These are phyloP conservation scores for Rhynchophorus ferrugineus DNA, from an alignment of 1,140 invertebrate genomes.

Conservation along the genomic window DNA sequence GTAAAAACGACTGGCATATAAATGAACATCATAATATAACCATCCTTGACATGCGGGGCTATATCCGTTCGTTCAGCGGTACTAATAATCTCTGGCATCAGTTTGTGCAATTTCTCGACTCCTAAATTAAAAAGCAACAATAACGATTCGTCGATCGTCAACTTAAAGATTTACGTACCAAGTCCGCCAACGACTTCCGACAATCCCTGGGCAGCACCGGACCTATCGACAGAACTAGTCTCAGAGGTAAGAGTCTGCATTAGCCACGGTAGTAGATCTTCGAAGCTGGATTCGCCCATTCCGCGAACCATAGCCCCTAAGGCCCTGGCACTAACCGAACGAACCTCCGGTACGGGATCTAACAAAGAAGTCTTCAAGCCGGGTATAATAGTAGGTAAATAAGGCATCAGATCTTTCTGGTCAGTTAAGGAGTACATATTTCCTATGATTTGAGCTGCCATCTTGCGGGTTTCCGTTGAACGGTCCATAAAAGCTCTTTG, in stretches of 20 bases:
- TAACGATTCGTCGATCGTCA: not conserved
- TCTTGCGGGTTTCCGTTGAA: slow-evolving; percentile 95
- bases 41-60: slow-evolving; percentile 96
- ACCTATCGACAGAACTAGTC: slow-evolving; percentile 88
- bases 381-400: slow-evolving; percentile 93
- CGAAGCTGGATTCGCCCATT: slow-evolving; percentile 93
- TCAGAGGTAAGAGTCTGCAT: slow-evolving; percentile 98
- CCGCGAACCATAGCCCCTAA: slow-evolving; percentile 95
- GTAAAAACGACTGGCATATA: slow-evolving; percentile 97
- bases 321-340: slow-evolving; percentile 87
- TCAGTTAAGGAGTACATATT: slow-evolving; percentile 99
- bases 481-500: slow-evolving; percentile 94
- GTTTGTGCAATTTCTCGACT: slow-evolving; percentile 86
- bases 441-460: slow-evolving; percentile 98
- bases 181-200: slow-evolving; percentile 92
- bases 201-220: slow-evolving; percentile 95
- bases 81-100: slow-evolving; percentile 97
- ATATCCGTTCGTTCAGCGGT: slow-evolving; percentile 92
- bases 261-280: slow-evolving; percentile 93
- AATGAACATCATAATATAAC: slow-evolving; percentile 99
- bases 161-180: slow-evolving; percentile 6
- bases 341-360: slow-evolving; percentile 89
- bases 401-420: slow-evolving; percentile 96
- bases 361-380: slow-evolving; percentile 92
- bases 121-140: slow-evolving; percentile 45